phyloP scores from a whole-genome alignment of 1,140 invertebrate species.

The Drosophila pachea region DNA sequence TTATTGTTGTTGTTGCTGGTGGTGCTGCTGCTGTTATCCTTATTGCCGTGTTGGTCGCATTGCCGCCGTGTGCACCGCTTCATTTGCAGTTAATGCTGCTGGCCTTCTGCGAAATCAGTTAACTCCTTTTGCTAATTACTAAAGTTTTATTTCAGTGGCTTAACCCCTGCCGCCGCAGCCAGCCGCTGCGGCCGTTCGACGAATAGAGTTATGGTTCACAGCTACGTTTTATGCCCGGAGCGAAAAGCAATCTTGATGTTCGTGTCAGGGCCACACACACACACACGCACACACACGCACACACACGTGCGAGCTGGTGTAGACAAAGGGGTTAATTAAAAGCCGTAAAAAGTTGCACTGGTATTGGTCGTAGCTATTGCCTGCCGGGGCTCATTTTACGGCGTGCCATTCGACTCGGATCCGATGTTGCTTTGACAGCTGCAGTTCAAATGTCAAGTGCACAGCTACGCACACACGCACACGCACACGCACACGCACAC shows the following conservation, averaged over 20 bases:
- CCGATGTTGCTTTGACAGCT: conserved; percentile 64
- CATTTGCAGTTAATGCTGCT: conserved; percentile 55
- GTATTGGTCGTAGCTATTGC: conserved; percentile 52
- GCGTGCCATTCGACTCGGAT: conserved; percentile 2
- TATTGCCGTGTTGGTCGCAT: conserved; percentile 18
- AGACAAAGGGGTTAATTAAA: conserved; percentile 73
- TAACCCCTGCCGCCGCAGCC: background rate
- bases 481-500: conserved; percentile 35
- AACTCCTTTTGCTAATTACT: conserved; percentile 76
- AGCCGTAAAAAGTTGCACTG: conserved; percentile 59
- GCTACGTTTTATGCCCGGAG: conserved; percentile 13
- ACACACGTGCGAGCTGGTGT: conserved; percentile 14
- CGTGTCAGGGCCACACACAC: conserved; percentile 49
- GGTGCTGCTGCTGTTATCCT: conserved; percentile 14
- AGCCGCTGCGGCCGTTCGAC: background rate
- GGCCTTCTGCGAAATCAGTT: conserved; percentile 69
- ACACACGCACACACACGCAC: background rate
- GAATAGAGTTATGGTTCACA: conserved; percentile 12
- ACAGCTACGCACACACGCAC: conserved; percentile 40
- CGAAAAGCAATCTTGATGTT: conserved; percentile 62
- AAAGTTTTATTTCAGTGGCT: conserved; percentile 71
- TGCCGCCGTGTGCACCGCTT: conserved; percentile 34
- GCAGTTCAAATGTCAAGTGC: conserved; percentile 73
- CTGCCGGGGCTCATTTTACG: conserved; percentile 14
- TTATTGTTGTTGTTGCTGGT: conserved; percentile 12